phyloP scores from a whole-genome alignment of 2,113 vertebrate species.

The Macquaria australasica region DNA sequence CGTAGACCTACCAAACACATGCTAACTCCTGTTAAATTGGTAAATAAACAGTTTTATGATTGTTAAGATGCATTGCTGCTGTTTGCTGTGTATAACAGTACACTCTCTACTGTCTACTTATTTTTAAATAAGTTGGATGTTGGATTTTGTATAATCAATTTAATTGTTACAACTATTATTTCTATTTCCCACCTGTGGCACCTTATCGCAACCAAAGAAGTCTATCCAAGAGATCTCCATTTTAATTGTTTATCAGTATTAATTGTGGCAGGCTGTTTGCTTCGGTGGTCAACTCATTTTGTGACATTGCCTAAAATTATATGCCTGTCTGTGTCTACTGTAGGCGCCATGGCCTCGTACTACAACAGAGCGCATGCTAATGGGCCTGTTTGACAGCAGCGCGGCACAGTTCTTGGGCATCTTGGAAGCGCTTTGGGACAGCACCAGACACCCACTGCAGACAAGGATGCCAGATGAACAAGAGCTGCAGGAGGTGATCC shows the following conservation, averaged over 20 bases:
- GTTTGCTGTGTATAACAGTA: neutral
- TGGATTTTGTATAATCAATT: neutral
- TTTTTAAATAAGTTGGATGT: neutral
- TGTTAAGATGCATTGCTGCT: neutral
- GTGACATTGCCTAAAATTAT: neutral
- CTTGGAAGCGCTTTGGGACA: conserved; percentile 89
- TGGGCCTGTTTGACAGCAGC: conserved; percentile 88
- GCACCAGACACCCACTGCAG: conserved; percentile 78
- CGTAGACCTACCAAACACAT: neutral
- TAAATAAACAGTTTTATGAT: neutral
- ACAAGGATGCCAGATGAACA: conserved; percentile 83
- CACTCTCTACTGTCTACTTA: neutral
- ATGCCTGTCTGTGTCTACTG: conserved; percentile 20
- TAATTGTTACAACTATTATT: neutral
- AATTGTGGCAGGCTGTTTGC: neutral
- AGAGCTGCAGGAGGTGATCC: conserved; percentile 85
- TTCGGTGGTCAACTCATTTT: neutral
- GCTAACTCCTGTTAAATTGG: neutral
- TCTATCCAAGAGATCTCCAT: neutral
- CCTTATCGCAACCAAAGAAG: neutral
- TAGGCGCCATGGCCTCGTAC: conserved; percentile 89
- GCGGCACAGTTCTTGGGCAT: conserved; percentile 90
- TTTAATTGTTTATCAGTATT: neutral
- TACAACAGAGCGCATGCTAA: conserved; percentile 85
- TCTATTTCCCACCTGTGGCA: neutral